phyloP scores from a whole-genome alignment of 2,797 vertebrate genomes.

The Miichthys miiuy region DNA sequence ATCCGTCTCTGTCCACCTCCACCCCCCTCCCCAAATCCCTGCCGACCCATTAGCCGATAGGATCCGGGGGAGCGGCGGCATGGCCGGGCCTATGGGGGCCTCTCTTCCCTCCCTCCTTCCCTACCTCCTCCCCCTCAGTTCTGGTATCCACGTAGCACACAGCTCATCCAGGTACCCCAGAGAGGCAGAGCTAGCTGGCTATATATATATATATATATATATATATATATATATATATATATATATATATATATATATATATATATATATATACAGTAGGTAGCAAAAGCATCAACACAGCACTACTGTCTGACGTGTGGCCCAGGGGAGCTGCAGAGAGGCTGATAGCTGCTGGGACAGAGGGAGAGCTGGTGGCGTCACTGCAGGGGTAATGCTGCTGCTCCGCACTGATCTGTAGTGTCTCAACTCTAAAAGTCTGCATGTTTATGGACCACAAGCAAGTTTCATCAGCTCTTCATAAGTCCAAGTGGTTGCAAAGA shows the following conservation, averaged over 20 bases:
- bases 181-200: slow-evolving; percentile 68
- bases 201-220: slow-evolving; percentile 59
- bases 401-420: slow-evolving; percentile 53
- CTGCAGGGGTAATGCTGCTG: slow-evolving; percentile 66
- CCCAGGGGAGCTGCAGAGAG: slow-evolving; percentile 76
- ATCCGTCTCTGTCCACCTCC: slow-evolving; percentile 86
- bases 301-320: slow-evolving; percentile 78
- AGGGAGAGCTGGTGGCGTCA: slow-evolving; percentile 72
- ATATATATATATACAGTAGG: slow-evolving; percentile 41
- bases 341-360: slow-evolving; percentile 79
- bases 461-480: neutral
- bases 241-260: slow-evolving; percentile 56
- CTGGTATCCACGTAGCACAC: slow-evolving; percentile 73
- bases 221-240: slow-evolving; percentile 58
- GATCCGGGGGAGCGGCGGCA: slow-evolving; percentile 80
- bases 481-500: neutral
- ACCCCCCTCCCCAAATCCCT: slow-evolving; percentile 83
- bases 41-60: slow-evolving; percentile 84
- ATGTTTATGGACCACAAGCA: slow-evolving; percentile 36
- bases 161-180: slow-evolving; percentile 77
- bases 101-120: slow-evolving; percentile 38
- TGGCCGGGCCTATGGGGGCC: slow-evolving; percentile 73
- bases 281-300: slow-evolving; percentile 82
- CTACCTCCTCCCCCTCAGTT: slow-evolving; percentile 48
- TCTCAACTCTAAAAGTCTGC: slow-evolving; percentile 21